These are phyloP conservation scores for Gallinago paraguaiae DNA, from an alignment of 2,113 vertebrate genomes.

Conservation along the genomic window DNA sequence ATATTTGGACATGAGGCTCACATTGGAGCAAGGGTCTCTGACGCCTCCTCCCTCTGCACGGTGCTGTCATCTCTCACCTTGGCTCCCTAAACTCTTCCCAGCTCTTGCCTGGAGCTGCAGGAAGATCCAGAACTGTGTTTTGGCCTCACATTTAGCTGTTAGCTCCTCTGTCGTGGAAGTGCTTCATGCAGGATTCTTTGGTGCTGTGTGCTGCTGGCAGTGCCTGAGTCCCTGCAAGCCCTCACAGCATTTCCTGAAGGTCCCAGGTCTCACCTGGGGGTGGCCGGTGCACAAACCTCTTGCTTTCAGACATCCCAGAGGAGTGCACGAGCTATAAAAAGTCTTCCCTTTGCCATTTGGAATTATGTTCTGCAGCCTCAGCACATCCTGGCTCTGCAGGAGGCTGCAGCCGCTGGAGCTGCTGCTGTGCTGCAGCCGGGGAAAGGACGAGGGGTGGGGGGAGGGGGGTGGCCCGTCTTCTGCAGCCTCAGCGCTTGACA, in stretches of 20 bases:
- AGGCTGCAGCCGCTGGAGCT: neutral
- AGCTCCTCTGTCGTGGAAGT: neutral
- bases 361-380: constrained; percentile 66
- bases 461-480: fast-evolving
- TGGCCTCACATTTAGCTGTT: neutral
- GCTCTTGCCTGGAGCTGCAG: neutral
- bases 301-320: neutral
- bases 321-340: constrained; percentile 54
- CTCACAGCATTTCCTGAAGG: neutral
- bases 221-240: fast-evolving
- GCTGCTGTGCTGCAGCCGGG: neutral
- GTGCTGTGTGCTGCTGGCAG: neutral
- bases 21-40: neutral
- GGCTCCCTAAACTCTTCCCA: neutral
- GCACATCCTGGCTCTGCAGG: neutral
- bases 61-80: fast-evolving
- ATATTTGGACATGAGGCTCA: neutral
- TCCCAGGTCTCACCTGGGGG: neutral
- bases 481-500: fast-evolving
- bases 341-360: constrained; percentile 71
- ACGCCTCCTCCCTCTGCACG: fast-evolving
- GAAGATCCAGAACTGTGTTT: neutral
- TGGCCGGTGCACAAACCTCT: fast-evolving
- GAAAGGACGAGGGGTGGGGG: neutral
- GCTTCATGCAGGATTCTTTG: neutral